Evolutionary conservation across 1,140 invertebrate species (phyloP), one percentile per base, ranked within the genome.

Genomic region (Calycopis cecrops): DNA sequence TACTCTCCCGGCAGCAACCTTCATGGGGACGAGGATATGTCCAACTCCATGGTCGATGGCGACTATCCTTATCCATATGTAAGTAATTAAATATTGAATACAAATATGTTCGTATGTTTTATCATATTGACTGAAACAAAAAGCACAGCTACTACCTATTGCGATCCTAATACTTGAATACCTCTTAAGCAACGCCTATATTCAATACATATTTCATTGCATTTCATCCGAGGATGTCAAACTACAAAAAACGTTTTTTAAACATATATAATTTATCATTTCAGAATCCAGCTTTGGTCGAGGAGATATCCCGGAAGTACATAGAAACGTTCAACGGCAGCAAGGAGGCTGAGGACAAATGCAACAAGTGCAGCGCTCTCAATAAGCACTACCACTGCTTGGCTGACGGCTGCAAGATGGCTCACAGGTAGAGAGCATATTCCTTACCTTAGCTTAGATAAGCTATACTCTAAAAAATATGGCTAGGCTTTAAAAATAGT

Each of bases 351-450:
- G 88, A 84, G 21, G 89, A 92, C n/a, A 91, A 92, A 62, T 95
- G 94, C 76, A 90, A 90, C 58, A 88, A 87, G 69, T 88, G 87
- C 56, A 90, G 92, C 59, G 86, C 91, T 21, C 91, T 92, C 60
- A 92, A 91, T 54, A 94, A 95, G 62, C 94, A 96, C 70, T 95
- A 92, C 76, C 94, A 96, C 71, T 96, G 94, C 71, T 86, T 90
- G 57, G 91, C 90, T 35, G 91, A 93, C 48, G 89, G 89, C 37
- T 93, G 92, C 67, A 90, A 91, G 59, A 89, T 92, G 74, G 88
- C 91, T 9, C 94, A 95, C 73, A 91, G 91, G 89, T 92, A 67
- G n/a, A 65, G 14, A 42, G 37, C 58, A 16, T 11, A 56, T 49
- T 47, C 28, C 7, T 58, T 40, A 35, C 17, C 55, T 4, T 55